Base-by-base conservation (phyloP, 2,797 vertebrate genomes). In the Phaenicophaeus curvirostris region DNA sequence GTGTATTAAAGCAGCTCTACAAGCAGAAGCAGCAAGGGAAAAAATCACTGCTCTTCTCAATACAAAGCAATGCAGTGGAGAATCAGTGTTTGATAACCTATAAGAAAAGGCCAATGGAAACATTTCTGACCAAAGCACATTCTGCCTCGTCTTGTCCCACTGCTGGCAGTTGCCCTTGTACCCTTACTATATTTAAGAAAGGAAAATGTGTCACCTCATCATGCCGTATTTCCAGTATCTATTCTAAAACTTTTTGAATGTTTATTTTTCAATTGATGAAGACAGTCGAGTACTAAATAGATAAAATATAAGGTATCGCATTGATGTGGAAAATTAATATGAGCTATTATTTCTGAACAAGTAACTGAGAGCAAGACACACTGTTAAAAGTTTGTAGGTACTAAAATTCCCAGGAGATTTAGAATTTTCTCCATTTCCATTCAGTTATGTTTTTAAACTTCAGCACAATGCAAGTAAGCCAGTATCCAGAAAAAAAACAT, bases 401-500 rank as follows among this genome's bases (percentile, higher is more conserved):
- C 18, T 74, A 57, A 67, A 71, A 77, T 67, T 78, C 27, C 20
- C 46, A 88, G 11, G 50, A 89, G 61, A 80, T 58, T 61, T 53
- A 44, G 31, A 67, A 55, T 84, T 72, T 81, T 78, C 53, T 61
- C 39, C 13, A 23, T 42, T 85, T 91, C 31, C 28, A 61, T 87
- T 74, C 69, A 67, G 18, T 53, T 67, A 10, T 25, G n/a, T 25
- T 50, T 85, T 76, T 68, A 63, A 68, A 69, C 31, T 18, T 66
- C 37, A 50, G 57, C 61, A 82, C 50, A 55, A 23, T 7, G 15
- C 30, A 65, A 75, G 15, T 39, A 80, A 85, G 18, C 12, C 11
- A 50, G 39, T 27, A 72, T 75, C 76, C 83, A 53, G 55, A 96
- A 93, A 79, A 85, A 90, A 91, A 91, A 78, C 62, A 19, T 61